Evolutionary conservation across 2,797 vertebrate species (phyloP).

Genomic region (Cynodonichthys magdalenae): DNA sequence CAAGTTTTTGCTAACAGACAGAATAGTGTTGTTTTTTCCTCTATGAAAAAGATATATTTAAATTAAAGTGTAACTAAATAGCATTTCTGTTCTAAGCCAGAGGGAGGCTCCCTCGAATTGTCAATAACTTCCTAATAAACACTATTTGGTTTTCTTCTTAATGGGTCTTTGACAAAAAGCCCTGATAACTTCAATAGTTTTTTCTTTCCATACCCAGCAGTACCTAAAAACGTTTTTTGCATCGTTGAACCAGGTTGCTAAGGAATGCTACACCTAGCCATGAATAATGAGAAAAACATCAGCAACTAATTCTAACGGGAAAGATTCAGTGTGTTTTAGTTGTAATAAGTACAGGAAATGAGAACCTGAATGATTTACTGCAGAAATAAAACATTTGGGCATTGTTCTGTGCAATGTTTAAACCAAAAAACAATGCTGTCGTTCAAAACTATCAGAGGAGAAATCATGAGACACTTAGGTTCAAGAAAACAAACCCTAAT

Average conservation of each 20-base stretch:
- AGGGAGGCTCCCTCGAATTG: no score
- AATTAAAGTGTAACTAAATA: no score
- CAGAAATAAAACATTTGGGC: neutral
- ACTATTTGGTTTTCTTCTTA: neutral
- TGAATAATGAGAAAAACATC: constrained; percentile 1
- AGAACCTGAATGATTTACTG: no score
- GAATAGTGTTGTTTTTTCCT: neutral
- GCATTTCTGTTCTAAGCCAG: neutral
- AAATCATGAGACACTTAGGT: constrained; percentile 7
- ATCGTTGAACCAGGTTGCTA: neutral
- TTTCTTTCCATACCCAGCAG: neutral
- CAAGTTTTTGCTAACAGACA: neutral
- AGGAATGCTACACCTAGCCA: neutral
- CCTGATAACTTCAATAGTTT: neutral
- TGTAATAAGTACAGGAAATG: neutral
- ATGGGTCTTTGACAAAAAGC: neutral
- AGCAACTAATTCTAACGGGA: constrained; percentile 12
- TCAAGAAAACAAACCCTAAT: constrained; percentile 11
- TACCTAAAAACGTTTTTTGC: neutral
- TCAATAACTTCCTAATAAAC: neutral
- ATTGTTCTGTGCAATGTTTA: neutral
- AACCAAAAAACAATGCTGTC: neutral
- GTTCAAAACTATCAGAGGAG: neutral
- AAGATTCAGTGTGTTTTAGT: constrained; percentile 4
- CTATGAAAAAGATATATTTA: neutral